phyloP scores from a whole-genome alignment of 2,797 vertebrate genomes.

The Arctocebus calabarensis region DNA sequence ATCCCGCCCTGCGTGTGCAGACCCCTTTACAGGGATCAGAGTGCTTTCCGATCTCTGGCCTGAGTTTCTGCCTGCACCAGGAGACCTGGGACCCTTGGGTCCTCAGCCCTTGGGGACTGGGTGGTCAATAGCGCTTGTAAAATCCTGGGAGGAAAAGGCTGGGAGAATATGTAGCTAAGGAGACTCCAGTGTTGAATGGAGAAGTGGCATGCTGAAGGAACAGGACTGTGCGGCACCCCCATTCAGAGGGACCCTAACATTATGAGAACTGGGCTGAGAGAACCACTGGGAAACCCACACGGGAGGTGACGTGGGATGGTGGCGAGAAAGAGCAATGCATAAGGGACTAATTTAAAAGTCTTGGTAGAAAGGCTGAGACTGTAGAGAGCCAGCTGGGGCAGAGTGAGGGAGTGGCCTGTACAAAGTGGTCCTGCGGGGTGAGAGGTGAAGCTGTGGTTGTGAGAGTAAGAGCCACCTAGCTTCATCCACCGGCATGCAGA shows the following conservation, averaged over 20 bases:
- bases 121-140: too few species aligned
- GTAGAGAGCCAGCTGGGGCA: neutral
- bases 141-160: neutral
- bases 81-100: neutral
- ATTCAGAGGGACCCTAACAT: neutral
- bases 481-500: neutral
- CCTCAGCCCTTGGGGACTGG: neutral
- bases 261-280: neutral
- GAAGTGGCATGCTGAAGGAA: neutral
- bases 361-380: neutral
- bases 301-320: neutral
- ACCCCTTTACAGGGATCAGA: neutral
- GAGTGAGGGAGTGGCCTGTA: neutral
- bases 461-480: neutral
- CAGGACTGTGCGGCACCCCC: neutral
- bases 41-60: neutral
- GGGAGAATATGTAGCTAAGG: neutral
- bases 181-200: neutral
- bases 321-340: neutral
- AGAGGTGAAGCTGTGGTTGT: neutral
- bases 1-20: neutral
- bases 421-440: neutral
- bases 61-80: neutral
- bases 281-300: neutral
- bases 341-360: neutral